Evolutionary conservation across 2,888 invertebrate species (phyloP), one percentile per base, ranked within the genome.

Genomic region (Epinotia demarniana): DNA sequence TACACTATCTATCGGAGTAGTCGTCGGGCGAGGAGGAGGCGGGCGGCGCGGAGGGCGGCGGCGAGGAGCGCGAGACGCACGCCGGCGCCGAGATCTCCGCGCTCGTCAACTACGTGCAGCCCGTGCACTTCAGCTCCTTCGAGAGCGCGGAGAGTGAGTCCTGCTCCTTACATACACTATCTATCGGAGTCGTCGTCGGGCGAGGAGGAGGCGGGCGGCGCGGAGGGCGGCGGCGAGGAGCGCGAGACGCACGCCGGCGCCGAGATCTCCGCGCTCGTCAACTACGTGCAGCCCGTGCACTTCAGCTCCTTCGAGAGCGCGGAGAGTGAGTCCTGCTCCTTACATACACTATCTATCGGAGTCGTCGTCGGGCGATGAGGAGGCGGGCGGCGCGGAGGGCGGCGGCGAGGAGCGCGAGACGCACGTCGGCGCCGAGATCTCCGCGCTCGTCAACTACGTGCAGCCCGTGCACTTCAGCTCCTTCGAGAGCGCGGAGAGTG

Each of bases 231-330:
- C 12, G 89, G 88, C 1, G 89, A 89, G 69, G 89, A 88, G 75
- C 97, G 97, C 80, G 99, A 99, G 93, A 98, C 98, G 0, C 99
- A 99, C 93, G 99, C 99, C 8, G 99, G 98, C 23, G 98, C 98
- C 0, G 98, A 98, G 94, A 98, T 99, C 87, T 99, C 99, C 12
- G 98, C 98, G 43, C 95, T 99, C 77, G 99, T 99, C 83, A 99
- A 99, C 95, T 99, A 99, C 89, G 98, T 99, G 80, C 99, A 99
- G 90, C 99, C 99, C 18, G 98, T 99, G 81, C 98, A 98, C 91
- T 99, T 99, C 89, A 97, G 97, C 88, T 97, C 98, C 80, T 99
- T 99, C 90, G 99, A 99, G 92, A 96, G 96, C 84, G 96, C 99
- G 18, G 98, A 98, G 95, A 98, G 99, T 99, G 91, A 53, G 53